Evolutionary conservation across 23 tunicate species (phyloP).

Genomic region (Styela clava): DNA sequence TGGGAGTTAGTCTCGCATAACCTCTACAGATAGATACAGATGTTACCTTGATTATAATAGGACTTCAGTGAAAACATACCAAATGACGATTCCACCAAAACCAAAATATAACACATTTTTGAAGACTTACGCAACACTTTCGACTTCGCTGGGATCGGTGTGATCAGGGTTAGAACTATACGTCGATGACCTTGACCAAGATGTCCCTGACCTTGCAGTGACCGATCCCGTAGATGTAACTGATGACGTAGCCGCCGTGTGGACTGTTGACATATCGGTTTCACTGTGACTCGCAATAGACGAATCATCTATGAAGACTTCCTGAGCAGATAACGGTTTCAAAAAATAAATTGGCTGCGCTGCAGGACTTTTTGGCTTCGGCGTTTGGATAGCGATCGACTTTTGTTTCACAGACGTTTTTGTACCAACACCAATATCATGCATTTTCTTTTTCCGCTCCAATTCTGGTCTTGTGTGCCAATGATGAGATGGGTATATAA

Average conservation of each 20-base stretch:
- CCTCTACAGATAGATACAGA: too few relatives aligned
- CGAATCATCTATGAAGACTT: slow-evolving; percentile 60
- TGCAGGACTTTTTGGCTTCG: not conserved
- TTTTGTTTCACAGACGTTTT: not conserved
- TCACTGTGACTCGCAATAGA: slow-evolving; percentile 29
- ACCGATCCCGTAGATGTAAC: not conserved
- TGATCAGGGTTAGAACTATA: slow-evolving; percentile 1
- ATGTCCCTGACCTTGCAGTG: not conserved
- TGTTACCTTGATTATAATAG: too few relatives aligned
- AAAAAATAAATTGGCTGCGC: slow-evolving; percentile 32
- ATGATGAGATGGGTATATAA: not conserved
- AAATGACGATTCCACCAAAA: too few relatives aligned
- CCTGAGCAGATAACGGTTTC: slow-evolving; percentile 55
- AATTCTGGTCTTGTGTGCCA: not conserved
- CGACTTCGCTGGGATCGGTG: slow-evolving; percentile 23
- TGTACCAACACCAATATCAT: slow-evolving; percentile 17
- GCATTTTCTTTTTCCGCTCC: not conserved
- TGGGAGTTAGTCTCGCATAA: too few relatives aligned
- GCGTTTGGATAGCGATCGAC: slow-evolving; percentile 1
- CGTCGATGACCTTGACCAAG: slow-evolving; percentile 11
- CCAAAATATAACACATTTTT: too few relatives aligned
- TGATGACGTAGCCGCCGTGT: not conserved
- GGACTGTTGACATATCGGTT: not conserved
- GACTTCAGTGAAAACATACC: too few relatives aligned
- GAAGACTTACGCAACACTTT: slow-evolving; percentile 15